Percentiles rank a stretch among this genome's conserved stretches.
Evolutionary conservation across 2,113 vertebrate species (phyloP).

Genomic region (Theropithecus gelada): DNA sequence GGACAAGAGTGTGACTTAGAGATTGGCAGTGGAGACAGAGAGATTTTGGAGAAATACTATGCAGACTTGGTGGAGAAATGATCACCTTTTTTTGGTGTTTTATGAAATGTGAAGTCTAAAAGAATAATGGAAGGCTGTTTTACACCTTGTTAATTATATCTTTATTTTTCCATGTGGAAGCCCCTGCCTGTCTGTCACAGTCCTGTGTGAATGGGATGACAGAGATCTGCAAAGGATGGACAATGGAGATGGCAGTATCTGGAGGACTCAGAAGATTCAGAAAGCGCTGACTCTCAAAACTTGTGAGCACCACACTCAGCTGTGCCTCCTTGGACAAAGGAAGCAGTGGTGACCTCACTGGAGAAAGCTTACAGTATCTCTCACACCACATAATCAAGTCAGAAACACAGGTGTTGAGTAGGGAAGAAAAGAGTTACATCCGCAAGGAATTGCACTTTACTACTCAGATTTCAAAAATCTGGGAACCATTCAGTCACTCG

Average conservation of each 20-base stretch:
- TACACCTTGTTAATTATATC: background rate
- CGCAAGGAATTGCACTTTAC: background rate
- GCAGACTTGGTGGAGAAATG: background rate
- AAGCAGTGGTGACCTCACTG: background rate
- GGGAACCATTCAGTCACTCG: background rate
- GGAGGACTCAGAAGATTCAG: background rate
- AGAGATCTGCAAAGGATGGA: background rate
- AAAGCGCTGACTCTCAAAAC: background rate
- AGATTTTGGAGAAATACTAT: background rate
- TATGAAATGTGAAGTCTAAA: background rate
- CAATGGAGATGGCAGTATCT: background rate
- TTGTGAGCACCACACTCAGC: background rate
- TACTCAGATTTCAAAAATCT: background rate
- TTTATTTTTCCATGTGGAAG: background rate
- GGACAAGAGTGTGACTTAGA: background rate
- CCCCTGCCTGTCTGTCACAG: background rate
- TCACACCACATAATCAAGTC: background rate
- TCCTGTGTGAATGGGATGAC: background rate
- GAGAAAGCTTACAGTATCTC: background rate
- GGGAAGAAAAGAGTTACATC: background rate
- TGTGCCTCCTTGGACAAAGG: background rate
- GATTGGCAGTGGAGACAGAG: background rate
- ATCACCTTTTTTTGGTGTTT: background rate
- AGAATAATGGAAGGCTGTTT: background rate
- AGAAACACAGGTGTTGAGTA: background rate